These are phyloP conservation scores for Pogoniulus pusillus DNA, from an alignment of 2,797 vertebrate species.

Conservation along the genomic window DNA sequence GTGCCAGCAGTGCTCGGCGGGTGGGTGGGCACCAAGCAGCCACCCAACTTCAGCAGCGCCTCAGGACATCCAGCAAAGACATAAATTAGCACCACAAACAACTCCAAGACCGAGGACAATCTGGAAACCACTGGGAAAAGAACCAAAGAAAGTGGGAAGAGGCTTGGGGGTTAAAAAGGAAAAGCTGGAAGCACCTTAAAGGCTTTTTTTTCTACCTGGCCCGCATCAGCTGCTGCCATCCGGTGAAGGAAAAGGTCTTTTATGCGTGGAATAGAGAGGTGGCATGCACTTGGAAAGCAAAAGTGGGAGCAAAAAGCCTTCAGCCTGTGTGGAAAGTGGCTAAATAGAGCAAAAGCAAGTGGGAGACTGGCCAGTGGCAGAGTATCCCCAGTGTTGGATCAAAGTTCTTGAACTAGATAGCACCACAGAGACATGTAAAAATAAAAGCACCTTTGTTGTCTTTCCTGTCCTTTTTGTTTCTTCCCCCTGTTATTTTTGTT, in stretches of 20 bases:
- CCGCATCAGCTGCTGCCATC: constrained; percentile 18
- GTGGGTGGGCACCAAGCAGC: neutral
- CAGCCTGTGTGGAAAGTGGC: neutral
- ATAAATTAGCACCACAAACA: constrained; percentile 81
- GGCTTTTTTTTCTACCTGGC: neutral
- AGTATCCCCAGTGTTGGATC: constrained; percentile 66
- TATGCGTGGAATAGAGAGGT: neutral
- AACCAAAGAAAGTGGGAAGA: neutral
- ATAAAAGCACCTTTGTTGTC: constrained; percentile 80
- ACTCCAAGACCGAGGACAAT: constrained; percentile 55
- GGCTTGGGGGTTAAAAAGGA: too few species aligned
- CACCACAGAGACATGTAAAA: constrained; percentile 87
- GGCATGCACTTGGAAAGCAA: constrained; percentile 62
- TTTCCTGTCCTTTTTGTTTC: neutral
- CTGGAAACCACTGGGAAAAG: neutral
- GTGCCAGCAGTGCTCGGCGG: neutral
- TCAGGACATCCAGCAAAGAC: constrained; percentile 38
- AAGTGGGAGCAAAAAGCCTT: constrained; percentile 46
- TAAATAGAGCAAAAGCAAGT: neutral
- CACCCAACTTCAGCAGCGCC: neutral
- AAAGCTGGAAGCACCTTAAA: neutral
- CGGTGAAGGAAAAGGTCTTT: neutral
- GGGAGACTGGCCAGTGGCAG: constrained; percentile 65
- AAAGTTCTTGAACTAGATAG: constrained; percentile 78
- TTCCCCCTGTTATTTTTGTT: too few species aligned